Conservation (phyloP, 2,797 vertebrate species). For the Thunnus albacares region DNA sequence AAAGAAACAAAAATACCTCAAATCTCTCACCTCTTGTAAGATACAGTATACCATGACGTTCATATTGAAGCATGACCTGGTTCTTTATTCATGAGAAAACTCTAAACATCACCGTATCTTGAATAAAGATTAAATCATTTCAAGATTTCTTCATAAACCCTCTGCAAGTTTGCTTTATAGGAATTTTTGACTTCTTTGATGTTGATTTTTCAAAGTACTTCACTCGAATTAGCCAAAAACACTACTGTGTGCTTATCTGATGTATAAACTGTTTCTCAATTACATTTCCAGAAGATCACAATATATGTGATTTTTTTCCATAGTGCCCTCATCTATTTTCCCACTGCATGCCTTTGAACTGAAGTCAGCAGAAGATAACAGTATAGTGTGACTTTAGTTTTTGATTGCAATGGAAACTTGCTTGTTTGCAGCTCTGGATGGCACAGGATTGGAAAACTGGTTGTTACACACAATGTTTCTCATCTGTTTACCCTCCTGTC, state of each 20-base stretch:
- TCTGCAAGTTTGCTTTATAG: not conserved
- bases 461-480: slow-evolving; percentile 40
- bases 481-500: slow-evolving; percentile 71
- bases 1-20: too few species aligned
- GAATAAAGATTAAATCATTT: not conserved
- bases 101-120: not conserved
- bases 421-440: slow-evolving; percentile 13
- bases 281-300: not conserved
- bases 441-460: slow-evolving; percentile 32
- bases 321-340: not conserved
- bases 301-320: not conserved
- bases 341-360: not conserved
- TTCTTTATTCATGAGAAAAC: not conserved
- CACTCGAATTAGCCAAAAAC: not conserved
- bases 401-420: slow-evolving; percentile 14
- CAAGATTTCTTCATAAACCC: not conserved
- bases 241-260: not conserved
- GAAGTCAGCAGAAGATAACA: not conserved
- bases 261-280: not conserved
- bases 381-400: too few species aligned
- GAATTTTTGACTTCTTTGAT: not conserved
- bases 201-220: not conserved
- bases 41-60: not conserved
- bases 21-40: not conserved
- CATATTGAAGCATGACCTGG: too few species aligned